Conservation (phyloP, 2,888 invertebrate genomes). For the Microchrysa polita region DNA sequence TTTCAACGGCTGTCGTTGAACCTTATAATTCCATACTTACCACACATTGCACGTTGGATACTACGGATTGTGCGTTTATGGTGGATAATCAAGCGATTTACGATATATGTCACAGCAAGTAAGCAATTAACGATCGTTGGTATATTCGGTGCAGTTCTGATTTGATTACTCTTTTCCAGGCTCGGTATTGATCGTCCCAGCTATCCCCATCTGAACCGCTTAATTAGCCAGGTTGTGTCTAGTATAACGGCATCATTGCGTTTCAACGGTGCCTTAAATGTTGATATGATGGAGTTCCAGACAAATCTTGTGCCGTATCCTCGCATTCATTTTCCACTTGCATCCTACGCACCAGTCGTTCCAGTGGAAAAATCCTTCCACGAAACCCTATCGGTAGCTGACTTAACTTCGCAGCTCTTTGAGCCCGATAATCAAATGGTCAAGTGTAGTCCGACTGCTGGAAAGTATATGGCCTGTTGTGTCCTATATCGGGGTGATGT, state of each 20-base stretch:
- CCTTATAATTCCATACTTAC: conserved; percentile 91
- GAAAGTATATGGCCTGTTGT: conserved; percentile 91
- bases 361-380: conserved; percentile 78
- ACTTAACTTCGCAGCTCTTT: conserved; percentile 86
- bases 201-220: conserved; percentile 75
- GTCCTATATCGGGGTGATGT: conserved; percentile 90
- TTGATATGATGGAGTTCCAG: conserved; percentile 90
- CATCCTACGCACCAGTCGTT: conserved; percentile 78
- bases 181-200: conserved; percentile 73
- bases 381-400: conserved; percentile 78
- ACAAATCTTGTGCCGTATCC: conserved; percentile 93
- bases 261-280: conserved; percentile 86
- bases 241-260: conserved; percentile 85
- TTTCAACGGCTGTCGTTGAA: conserved; percentile 90
- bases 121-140: conserved; percentile 7
- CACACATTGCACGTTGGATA: conserved; percentile 84
- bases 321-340: conserved; percentile 87
- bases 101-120: conserved; percentile 83
- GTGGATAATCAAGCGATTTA: conserved; percentile 92
- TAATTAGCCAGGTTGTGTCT: conserved; percentile 76
- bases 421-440: conserved; percentile 89
- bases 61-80: conserved; percentile 90
- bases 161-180: conserved; percentile 41
- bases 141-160: too few relatives aligned
- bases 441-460: conserved; percentile 79